Evolutionary conservation across 2,113 vertebrate species (phyloP).

Genomic region (Equus quagga): DNA sequence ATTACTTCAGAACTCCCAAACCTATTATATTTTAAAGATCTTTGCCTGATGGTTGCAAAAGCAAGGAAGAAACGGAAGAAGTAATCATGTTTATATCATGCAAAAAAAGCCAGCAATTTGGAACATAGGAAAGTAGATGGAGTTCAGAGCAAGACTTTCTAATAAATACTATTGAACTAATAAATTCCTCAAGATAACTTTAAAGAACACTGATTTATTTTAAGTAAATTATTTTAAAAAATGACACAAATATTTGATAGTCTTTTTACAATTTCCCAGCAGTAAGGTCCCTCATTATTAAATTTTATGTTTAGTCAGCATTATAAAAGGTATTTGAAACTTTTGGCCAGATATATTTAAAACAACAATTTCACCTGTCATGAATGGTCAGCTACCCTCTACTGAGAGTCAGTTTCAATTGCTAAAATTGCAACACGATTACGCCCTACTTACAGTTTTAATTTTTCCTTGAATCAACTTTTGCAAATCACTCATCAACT

Average conservation of each 20-base stretch:
- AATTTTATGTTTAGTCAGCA: background rate
- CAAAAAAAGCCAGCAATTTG: background rate
- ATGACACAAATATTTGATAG: background rate
- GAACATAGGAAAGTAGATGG: background rate
- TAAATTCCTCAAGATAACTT: background rate
- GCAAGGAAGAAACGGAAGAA: background rate
- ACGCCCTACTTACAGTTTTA: conserved; percentile 89
- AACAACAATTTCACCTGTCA: background rate
- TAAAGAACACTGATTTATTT: background rate
- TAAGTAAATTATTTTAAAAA: background rate
- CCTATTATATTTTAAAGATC: background rate
- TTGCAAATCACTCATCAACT: conserved; percentile 93
- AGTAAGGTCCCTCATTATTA: background rate
- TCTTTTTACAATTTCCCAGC: background rate
- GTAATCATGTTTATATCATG: background rate
- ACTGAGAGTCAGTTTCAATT: background rate
- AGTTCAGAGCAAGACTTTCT: background rate
- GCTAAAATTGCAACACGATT: background rate
- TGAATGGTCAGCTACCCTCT: background rate
- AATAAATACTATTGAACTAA: background rate
- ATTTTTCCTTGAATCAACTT: conserved; percentile 93
- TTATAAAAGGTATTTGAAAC: background rate
- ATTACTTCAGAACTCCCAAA: background rate
- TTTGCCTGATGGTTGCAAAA: background rate
- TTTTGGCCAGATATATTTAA: background rate